A percentile compares a stretch with the other conserved stretches of the same genome.
Evolutionary conservation across 1,140 invertebrate genomes (phyloP).

Genomic region (Ceratosolen fusciceps): DNA sequence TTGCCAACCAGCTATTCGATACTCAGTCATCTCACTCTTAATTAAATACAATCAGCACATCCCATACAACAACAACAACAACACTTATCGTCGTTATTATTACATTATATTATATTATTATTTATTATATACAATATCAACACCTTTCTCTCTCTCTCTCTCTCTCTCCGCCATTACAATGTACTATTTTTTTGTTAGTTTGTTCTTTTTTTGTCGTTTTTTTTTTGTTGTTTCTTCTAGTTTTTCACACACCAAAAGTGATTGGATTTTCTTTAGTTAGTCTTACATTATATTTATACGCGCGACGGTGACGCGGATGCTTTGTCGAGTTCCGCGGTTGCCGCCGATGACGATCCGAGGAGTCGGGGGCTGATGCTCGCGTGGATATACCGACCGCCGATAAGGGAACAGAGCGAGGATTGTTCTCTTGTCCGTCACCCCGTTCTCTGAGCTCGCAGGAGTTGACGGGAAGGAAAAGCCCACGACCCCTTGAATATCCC

Average conservation of each 20-base stretch:
- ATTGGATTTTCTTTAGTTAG: constrained; percentile 7
- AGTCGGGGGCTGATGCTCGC: constrained; percentile 19
- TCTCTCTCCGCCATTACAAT: constrained; percentile 38
- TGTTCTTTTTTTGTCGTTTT: not conserved
- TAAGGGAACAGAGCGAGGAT: too few species aligned
- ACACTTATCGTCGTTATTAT: constrained; percentile 67
- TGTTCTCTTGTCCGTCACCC: too few species aligned
- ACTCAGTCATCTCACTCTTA: constrained; percentile 49
- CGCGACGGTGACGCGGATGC: not conserved
- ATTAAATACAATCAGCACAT: constrained; percentile 63
- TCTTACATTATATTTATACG: constrained; percentile 11
- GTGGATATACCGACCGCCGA: too few species aligned
- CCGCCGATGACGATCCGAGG: constrained; percentile 31
- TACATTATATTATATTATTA: too few species aligned
- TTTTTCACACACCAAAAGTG: constrained; percentile 39
- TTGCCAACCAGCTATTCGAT: constrained; percentile 45
- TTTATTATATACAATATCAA: constrained; percentile 71
- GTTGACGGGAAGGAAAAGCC: too few species aligned
- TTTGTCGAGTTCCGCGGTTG: constrained; percentile 27
- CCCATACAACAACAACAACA: too few species aligned
- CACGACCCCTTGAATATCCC: not conserved
- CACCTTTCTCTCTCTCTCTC: constrained; percentile 68
- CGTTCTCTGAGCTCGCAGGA: too few species aligned
- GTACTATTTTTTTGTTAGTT: constrained; percentile 26
- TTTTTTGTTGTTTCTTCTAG: not conserved